Evolutionary conservation across 2,797 vertebrate species (phyloP), one percentile per base, ranked within the genome.

Genomic region (Pelodytes ibericus): DNA sequence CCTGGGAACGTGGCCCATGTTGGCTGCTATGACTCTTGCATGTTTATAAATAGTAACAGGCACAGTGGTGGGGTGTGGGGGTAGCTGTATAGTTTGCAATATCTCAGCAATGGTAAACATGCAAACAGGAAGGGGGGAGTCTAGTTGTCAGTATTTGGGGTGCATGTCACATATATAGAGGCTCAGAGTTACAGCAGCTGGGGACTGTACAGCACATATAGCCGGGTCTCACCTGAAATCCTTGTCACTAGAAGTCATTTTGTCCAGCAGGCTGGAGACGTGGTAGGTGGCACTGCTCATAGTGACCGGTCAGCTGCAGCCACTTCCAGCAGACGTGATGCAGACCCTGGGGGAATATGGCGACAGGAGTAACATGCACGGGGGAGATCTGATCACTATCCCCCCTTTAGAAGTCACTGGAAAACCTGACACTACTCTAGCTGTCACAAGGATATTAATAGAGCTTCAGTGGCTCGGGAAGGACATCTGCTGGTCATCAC

Each of bases 191-290:
- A n/a, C n/a, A n/a, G n/a, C n/a, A n/a, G n/a, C n/a, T n/a, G n/a
- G n/a, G n/a, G n/a, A n/a, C n/a, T n/a, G n/a, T n/a, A n/a, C n/a
- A n/a, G n/a, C n/a, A n/a, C n/a, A n/a, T n/a, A n/a, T n/a, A n/a
- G n/a, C n/a, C n/a, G n/a, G n/a, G n/a, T 39, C 88, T 86, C 89
- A 98, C 96, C 96, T 92, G 87, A 98, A 98, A 85, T 98, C 96
- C 90, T 98, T 98, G 92, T 98, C 96, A 64, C 91, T 93, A 74
- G 96, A 98, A 24, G 94, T 96, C 96, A 98, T 98, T 88, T 98
- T 98, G 91, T 98, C 96, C 94, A 98, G 82, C 73, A 98, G 88
- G 87, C 95, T 95, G 92, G 96, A 94, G 90, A 98, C 93, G 84
- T 96, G 93, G 85, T 95, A 98, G 4, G 96, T 91, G 4, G 89